Base-by-base conservation (phyloP, 1,140 invertebrate genomes). In the Eubasilissa regina region DNA sequence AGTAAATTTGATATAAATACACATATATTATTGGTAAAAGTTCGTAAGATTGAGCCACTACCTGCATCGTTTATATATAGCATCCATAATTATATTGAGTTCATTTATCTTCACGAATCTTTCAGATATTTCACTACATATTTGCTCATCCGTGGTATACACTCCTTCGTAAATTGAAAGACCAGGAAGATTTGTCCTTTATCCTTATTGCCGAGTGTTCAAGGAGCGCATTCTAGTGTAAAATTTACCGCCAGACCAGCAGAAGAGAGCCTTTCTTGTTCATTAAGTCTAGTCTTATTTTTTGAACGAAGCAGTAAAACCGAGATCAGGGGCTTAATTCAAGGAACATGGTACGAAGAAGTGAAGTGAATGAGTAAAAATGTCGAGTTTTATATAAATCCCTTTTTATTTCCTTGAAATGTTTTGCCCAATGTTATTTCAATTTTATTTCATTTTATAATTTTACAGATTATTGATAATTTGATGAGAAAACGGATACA, bases 271-370 rank as follows among this genome's bases (percentile, higher is more conserved):
- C 1, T 43, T 64, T 64, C 60, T 43, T 64, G 21, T 64, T 13
- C 60, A 64, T 44, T 64, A 25, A 25, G 9, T 35, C 60, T n/a
- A 35, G 55, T 25, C 60, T 64, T 25, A 64, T 64, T 64, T 64
- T 64, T 64, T 64, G n/a, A 64, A 21, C 25, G 60, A 64, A 64
- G 35, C 60, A 64, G 21, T 64, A 64, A 64, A 64, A 43, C 10
- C 7, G 60, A 15, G 60, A 64, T 64, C 35, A 64, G 19, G 60
- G 60, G 35, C 25, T 64, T 64, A 58, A 58, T 21, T 58, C 6
- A 15, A 58, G 21, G n/a, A 58, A 21, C 55, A 15, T 3, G 21
- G 55, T 6, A 21, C 15, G 55, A 58, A 58, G 17, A 15, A 19
- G 7, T 21, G 3, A 8, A 3, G 17, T 8, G 15, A 21, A 58